Evolutionary conservation across 2,888 invertebrate species (phyloP).

Genomic region (Danaus chrysippus): DNA sequence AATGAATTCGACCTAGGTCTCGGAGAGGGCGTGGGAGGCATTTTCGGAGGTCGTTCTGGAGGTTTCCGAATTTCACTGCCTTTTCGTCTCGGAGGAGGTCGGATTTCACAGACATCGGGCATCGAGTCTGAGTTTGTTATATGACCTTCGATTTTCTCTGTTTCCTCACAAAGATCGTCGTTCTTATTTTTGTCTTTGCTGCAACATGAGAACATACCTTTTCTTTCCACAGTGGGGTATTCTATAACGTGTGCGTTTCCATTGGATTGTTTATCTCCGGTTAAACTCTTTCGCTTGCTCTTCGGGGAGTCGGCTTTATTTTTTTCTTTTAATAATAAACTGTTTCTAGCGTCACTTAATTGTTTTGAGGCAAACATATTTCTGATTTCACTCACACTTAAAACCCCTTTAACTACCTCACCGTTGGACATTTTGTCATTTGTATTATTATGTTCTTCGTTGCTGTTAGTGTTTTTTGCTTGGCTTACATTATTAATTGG

Average conservation of each 20-base stretch:
- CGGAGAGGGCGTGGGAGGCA: constrained; percentile 68
- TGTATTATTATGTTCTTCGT: constrained; percentile 41
- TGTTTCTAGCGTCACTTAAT: constrained; percentile 74
- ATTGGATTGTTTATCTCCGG: constrained; percentile 63
- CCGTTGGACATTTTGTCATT: constrained; percentile 61
- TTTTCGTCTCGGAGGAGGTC: constrained; percentile 81
- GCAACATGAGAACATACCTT: constrained; percentile 86
- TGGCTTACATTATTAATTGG: constrained; percentile 63
- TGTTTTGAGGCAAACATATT: constrained; percentile 74
- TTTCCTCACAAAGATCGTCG: constrained; percentile 71
- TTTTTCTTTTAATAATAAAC: constrained; percentile 71
- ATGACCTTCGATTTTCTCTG: constrained; percentile 55
- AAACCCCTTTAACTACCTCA: constrained; percentile 77
- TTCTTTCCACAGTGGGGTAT: constrained; percentile 85
- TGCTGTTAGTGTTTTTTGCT: constrained; percentile 56
- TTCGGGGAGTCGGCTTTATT: constrained; percentile 70
- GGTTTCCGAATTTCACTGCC: constrained; percentile 77
- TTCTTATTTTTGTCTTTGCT: constrained; percentile 79
- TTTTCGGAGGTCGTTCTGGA: constrained; percentile 85
- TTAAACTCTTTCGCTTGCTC: constrained; percentile 65
- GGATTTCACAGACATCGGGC: constrained; percentile 74
- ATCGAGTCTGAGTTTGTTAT: constrained; percentile 66
- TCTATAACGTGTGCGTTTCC: constrained; percentile 81
- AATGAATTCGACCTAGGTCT: constrained; percentile 80
- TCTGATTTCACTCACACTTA: constrained; percentile 76